A percentile compares a stretch with the other conserved stretches of the same genome.
Conservation (phyloP, 2,113 vertebrate genomes). For the Pavo muticus region DNA sequence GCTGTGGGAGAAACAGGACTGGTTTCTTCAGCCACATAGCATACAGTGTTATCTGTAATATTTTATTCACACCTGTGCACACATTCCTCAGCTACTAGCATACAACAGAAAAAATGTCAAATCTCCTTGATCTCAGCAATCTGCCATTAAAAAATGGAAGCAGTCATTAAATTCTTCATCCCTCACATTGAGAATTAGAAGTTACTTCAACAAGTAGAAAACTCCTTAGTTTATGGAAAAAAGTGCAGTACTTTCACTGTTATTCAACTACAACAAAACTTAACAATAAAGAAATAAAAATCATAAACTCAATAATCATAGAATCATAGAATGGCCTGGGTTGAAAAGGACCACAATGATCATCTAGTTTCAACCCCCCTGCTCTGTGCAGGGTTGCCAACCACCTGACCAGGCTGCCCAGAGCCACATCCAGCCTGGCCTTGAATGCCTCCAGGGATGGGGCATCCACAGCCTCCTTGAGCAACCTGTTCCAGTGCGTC, state of each 20-base stretch:
- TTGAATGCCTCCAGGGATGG: too few species aligned
- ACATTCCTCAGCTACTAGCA: background rate
- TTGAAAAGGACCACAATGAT: too few species aligned
- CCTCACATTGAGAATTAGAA: background rate
- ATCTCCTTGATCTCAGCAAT: constrained; percentile 1
- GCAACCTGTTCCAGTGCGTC: too few species aligned
- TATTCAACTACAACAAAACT: background rate
- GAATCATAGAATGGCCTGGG: too few species aligned
- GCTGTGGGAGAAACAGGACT: background rate
- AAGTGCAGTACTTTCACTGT: background rate
- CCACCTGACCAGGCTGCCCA: too few species aligned
- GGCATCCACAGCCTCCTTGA: too few species aligned
- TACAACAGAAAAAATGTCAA: background rate
- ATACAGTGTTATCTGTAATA: background rate
- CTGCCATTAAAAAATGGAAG: background rate
- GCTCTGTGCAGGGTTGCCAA: too few species aligned
- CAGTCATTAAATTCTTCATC: background rate
- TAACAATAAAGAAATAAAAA: background rate
- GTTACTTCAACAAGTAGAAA: background rate
- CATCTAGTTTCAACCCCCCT: too few species aligned
- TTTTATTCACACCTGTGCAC: background rate
- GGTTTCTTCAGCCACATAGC: background rate
- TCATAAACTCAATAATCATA: background rate
- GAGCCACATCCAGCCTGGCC: too few species aligned
- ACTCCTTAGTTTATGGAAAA: background rate